Evolutionary conservation across 2,113 vertebrate species (phyloP).

Genomic region (Caranx melampygus): DNA sequence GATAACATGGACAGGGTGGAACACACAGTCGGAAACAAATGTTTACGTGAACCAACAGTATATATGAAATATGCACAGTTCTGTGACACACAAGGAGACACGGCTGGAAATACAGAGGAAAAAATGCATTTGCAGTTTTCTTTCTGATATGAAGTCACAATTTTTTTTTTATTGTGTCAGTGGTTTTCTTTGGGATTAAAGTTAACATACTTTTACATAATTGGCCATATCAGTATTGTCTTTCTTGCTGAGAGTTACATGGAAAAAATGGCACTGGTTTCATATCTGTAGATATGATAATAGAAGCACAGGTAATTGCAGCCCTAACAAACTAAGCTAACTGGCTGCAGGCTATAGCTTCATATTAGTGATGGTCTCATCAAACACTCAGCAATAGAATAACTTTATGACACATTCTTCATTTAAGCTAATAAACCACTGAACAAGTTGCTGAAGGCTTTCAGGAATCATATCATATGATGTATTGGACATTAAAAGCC

Average conservation of each 20-base stretch:
- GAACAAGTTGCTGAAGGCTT: neutral
- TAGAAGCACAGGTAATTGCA: neutral
- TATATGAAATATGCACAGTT: conserved; percentile 1
- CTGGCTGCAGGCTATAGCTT: neutral
- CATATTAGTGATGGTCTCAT: neutral
- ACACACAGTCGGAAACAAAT: conserved; percentile 17
- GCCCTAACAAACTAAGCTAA: neutral
- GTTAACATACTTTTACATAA: neutral
- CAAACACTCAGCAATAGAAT: neutral
- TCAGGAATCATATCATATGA: neutral
- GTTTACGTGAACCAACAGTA: neutral
- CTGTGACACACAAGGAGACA: neutral
- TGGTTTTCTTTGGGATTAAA: neutral
- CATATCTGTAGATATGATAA: neutral
- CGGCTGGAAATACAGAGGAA: neutral
- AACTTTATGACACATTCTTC: neutral
- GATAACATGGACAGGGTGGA: conserved; percentile 49
- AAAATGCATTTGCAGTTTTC: neutral
- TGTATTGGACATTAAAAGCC: neutral
- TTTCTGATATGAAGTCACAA: neutral
- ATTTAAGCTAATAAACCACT: neutral
- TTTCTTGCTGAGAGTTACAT: neutral
- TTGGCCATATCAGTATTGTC: neutral
- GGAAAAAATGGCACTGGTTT: neutral
- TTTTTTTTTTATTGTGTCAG: neutral